Evolutionary conservation across 1,140 invertebrate genomes (phyloP), one percentile per base, ranked within the genome.

Genomic region (Lepidurus apus): DNA sequence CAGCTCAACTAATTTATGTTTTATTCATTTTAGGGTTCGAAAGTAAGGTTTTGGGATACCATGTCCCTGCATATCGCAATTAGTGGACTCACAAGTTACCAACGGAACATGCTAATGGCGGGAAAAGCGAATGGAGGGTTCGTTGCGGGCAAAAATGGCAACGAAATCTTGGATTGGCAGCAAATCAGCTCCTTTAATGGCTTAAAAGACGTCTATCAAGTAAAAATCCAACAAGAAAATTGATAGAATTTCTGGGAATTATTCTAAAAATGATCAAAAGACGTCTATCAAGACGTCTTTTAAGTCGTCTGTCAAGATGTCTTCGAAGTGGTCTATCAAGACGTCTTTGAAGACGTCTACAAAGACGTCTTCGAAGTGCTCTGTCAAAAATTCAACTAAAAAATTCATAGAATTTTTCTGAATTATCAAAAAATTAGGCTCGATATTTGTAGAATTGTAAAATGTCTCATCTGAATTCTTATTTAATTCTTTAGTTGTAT

Each of bases 1-100:
- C n/a, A n/a, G n/a, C n/a, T n/a, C n/a, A n/a, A n/a, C n/a, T n/a
- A n/a, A n/a, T n/a, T n/a, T n/a, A n/a, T n/a, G n/a, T n/a, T n/a
- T n/a, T n/a, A n/a, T n/a, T n/a, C n/a, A n/a, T 65, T 65, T 21
- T 17, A 88, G 86, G 87, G 85, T 81, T 93, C 92, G 13, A 91
- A 90, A 82, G 88, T 91, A 0, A 86, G 94, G 78, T 99, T 99
- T 87, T 84, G 99, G 81, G 98, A 99, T 84, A 99, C 98, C 6
- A 98, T 99, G 96, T 98, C 97, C 8, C 86, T 99, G 84, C 96
- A 98, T 85, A 91, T 98, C 78, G 94, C 93, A 80, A 89, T 98
- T 0, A 96, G 94, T 85, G 98, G 98, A 2, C 90, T 98, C 75
- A 98, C 95, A 5, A 96, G 94, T 86, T 95, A 95, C 83, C 98